Evolutionary conservation across 2,113 vertebrate genomes (phyloP).

Genomic region (Aegotheles bennettii): DNA sequence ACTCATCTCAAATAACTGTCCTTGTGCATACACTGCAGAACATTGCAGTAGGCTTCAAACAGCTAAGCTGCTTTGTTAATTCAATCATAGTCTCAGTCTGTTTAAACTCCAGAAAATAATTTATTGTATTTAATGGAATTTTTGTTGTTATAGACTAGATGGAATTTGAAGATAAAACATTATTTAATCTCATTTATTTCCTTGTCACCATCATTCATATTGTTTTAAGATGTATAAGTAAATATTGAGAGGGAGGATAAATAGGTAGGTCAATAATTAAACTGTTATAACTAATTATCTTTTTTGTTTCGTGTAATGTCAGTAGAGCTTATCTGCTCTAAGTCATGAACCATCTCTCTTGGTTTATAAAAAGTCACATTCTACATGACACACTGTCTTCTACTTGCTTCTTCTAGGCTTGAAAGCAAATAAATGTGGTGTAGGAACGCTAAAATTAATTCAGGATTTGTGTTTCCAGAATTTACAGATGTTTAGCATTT

Average conservation of each 20-base stretch:
- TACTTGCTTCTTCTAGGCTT: not conserved
- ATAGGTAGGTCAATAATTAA: not conserved
- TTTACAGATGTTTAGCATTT: conserved; percentile 29
- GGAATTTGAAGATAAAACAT: not conserved
- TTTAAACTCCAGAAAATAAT: not conserved
- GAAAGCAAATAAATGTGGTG: not conserved
- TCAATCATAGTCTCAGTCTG: not conserved
- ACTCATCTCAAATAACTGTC: not conserved
- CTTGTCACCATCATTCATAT: not conserved
- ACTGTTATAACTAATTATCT: not conserved
- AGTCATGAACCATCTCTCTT: not conserved
- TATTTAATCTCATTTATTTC: not conserved
- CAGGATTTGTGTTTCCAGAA: not conserved
- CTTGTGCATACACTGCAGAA: not conserved
- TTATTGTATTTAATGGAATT: not conserved
- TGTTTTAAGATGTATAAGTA: not conserved
- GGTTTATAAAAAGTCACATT: not conserved
- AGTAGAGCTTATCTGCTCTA: not conserved
- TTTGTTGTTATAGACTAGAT: not conserved
- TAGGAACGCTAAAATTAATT: not conserved
- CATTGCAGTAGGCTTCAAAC: not conserved
- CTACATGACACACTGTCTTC: fast-evolving
- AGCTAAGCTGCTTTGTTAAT: not conserved
- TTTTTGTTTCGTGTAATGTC: not conserved
- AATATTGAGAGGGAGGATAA: not conserved